Evolutionary conservation across 2,113 vertebrate species (phyloP).

Genomic region (Muntiacus muntjak): DNA sequence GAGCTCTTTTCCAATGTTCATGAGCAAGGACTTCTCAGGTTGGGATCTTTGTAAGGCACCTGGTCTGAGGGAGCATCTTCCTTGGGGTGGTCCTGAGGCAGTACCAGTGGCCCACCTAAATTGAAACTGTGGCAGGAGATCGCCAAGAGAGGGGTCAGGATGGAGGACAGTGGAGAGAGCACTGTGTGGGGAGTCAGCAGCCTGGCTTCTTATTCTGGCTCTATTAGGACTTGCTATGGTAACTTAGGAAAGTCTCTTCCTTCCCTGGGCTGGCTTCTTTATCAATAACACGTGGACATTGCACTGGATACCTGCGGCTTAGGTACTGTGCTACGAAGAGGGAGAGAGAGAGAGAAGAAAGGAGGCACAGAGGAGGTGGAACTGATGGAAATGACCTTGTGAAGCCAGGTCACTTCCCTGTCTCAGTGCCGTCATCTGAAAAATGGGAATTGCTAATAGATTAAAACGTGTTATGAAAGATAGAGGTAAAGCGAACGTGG

Average conservation of each 20-base stretch:
- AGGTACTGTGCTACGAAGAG: not conserved
- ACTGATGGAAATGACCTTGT: not conserved
- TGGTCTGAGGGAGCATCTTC: not conserved
- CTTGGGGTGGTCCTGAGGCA: not conserved
- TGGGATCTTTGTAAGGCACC: not conserved
- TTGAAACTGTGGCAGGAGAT: not conserved
- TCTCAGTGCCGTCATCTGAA: not conserved
- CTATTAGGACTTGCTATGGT: not conserved
- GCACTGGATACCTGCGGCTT: not conserved
- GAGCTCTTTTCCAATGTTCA: not conserved
- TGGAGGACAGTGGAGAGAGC: not conserved
- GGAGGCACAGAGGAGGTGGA: accelerated
- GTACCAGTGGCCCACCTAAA: too few relatives aligned
- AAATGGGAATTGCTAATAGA: not conserved
- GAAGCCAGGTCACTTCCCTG: not conserved
- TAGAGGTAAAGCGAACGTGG: not conserved
- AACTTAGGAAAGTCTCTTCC: not conserved
- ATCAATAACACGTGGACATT: not conserved
- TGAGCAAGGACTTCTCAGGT: not conserved
- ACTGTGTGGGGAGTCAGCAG: not conserved
- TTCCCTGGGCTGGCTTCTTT: not conserved
- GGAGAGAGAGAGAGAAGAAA: too few relatives aligned
- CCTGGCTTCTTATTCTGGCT: not conserved
- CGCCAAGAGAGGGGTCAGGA: not conserved
- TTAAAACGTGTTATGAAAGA: not conserved